phyloP scores from a whole-genome alignment of 2,797 vertebrate species.

The Orestias chungarensis region DNA sequence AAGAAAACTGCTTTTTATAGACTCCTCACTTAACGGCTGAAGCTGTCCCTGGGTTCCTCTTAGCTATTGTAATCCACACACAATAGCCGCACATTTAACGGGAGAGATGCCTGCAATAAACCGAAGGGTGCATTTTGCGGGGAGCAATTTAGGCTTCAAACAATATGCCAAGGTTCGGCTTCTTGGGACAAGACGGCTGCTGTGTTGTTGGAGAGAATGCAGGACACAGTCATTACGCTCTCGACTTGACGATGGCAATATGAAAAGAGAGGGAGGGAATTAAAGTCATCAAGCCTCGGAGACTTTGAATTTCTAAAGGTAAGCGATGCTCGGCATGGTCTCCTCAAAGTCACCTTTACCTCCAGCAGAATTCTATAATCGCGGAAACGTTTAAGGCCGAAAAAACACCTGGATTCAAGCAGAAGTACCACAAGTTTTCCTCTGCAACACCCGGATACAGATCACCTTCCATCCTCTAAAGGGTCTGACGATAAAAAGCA shows the following conservation, averaged over 20 bases:
- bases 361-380: slow-evolving; percentile 72
- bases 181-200: slow-evolving; percentile 56
- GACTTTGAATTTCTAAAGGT: slow-evolving; percentile 36
- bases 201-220: slow-evolving; percentile 39
- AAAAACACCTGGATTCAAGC: slow-evolving; percentile 88
- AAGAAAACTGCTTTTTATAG: slow-evolving; percentile 62
- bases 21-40: slow-evolving; percentile 61
- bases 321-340: slow-evolving; percentile 4
- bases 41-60: slow-evolving; percentile 75
- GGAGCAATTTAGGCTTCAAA: slow-evolving; percentile 72
- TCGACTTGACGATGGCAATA: slow-evolving; percentile 39
- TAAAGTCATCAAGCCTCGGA: slow-evolving; percentile 3
- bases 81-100: slow-evolving; percentile 73
- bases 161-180: slow-evolving; percentile 65
- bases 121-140: slow-evolving; percentile 59
- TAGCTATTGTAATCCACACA: slow-evolving; percentile 75
- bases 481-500: no score
- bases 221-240: slow-evolving; percentile 37
- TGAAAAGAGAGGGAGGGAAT: slow-evolving; percentile 29
- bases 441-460: slow-evolving; percentile 69
- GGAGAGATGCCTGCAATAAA: slow-evolving; percentile 67
- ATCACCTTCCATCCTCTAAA: slow-evolving; percentile 81
- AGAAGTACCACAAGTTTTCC: slow-evolving; percentile 77
- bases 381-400: slow-evolving; percentile 80
- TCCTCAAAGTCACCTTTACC: slow-evolving; percentile 13